Evolutionary conservation across 2,797 vertebrate species (phyloP).

Genomic region (Anguilla anguilla): DNA sequence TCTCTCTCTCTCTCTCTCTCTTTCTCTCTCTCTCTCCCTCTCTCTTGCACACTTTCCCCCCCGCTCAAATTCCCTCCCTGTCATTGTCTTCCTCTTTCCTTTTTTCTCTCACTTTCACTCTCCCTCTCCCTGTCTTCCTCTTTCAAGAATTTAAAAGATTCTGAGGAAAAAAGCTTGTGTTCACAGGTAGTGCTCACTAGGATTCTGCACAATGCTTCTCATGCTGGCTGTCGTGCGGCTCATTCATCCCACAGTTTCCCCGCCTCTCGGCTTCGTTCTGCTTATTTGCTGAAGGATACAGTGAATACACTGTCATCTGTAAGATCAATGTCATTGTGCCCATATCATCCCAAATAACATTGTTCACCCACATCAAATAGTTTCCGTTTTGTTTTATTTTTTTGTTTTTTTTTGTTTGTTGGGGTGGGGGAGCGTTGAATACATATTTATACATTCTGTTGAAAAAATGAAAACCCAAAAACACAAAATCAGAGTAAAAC

Average conservation of each 20-base stretch:
- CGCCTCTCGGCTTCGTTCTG: not conserved
- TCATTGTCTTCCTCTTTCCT: constrained; percentile 11
- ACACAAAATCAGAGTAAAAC: too few relatives aligned
- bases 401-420: not conserved
- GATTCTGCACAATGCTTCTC: not conserved
- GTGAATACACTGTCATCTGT: not conserved
- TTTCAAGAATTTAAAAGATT: not conserved
- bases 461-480: too few relatives aligned
- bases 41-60: not conserved
- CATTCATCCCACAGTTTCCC: not conserved
- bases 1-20: constrained; percentile 23
- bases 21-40: not conserved
- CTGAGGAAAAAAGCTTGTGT: not conserved
- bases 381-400: not conserved
- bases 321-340: not conserved
- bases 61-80: not conserved
- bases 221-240: not conserved
- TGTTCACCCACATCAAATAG: not conserved
- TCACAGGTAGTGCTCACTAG: not conserved
- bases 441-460: not conserved
- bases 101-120: constrained; percentile 12
- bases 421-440: not conserved
- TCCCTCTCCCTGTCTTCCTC: constrained; percentile 15
- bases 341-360: not conserved
- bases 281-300: not conserved